Evolutionary conservation across 92 coral and sea anemone genomes (phyloP), one percentile per base, ranked within the genome.

Genomic region (Paragorgia papillata): DNA sequence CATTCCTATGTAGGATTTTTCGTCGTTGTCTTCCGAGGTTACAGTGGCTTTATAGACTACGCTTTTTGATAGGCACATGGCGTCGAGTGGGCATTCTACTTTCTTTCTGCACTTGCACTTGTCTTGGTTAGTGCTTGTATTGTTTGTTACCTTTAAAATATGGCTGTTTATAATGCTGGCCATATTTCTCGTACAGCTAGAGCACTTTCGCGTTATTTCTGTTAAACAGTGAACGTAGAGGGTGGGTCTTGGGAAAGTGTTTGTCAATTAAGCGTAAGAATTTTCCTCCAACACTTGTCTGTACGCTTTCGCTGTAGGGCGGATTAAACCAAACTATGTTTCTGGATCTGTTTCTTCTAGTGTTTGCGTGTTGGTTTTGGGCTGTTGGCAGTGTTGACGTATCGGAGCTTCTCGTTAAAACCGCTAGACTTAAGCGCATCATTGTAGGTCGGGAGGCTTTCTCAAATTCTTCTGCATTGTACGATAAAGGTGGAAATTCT

Each of bases 261-360:
- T 53, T 53, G 58, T 53, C 58, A 53, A 53, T 18, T 4, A 53
- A 17, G 5, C 17, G 5, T 53, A 53, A 3, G 17, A 53, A 3
- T 4, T 5, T 3, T 53, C 17, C 17, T 4, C 22, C 58, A 53
- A 53, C 27, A 22, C 18, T 53, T 53, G 27, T 53, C 17, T 53
- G 20, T 18, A 53, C 58, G 18, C 18, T 53, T 53, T 5, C 58
- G 3, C 7, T 4, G 58, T 53, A 53, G 6, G 58, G 58, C 27
- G 58, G 58, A 17, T 53, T 53, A 5, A 53, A 53, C 58, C 58
- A 53, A 53, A 53, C 17, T 18, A 53, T 53, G 58, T 53, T 53
- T 3, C 58, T 4, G 5, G 58, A 18, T 22, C 58, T 53, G 18
- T 22, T 53, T 17, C 17, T 53, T 53, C 43, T 4, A 37, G 43